Base-by-base conservation (phyloP, 1,140 invertebrate species). In the Drosophila ficusphila region DNA sequence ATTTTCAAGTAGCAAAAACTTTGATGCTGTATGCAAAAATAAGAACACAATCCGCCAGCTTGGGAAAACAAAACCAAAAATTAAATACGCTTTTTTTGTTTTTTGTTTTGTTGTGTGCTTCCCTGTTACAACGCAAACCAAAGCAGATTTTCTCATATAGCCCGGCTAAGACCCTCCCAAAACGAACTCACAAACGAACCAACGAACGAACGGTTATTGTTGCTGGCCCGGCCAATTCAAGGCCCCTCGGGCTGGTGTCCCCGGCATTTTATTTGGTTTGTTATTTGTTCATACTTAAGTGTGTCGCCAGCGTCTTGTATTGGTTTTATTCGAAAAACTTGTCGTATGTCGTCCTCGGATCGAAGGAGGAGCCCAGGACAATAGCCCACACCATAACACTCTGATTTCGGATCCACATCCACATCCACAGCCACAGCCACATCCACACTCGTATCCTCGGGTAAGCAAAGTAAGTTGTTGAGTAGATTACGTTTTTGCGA, bases 281-380 rank as follows among this genome's bases (percentile, higher is more conserved):
- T 86, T 86, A 86, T 86, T 86, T 86, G 81, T 86, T 81, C 81
- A 79, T 85, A 86, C 81, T 86, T 86, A 86, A 86, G 81, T 86
- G 81, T 86, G 72, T 86, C 76, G 81, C 76, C 60, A 65, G 56
- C 56, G 44, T 67, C 61, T 53, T 86, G 81, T 79, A 86, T 86
- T 86, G 81, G 76, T 86, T 86, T 86, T 86, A 86, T 86, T 86
- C 70, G 72, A 60, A 79, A 73, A 86, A 86, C 81, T 86, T 86
- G 76, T 81, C 81, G 81, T 79, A 76, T 86, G 76, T 86, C 76
- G 62, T 79, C 76, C 78, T 86, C 81, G 81, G 73, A 76, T 86
- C 81, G 81, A 76, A 76, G 54, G 54, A 39, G 38, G 3, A 19
- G 76, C 81, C 81, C 81, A 86, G 71, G 81, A 85, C 81, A 85